phyloP scores from a whole-genome alignment of 2,797 vertebrate genomes.

The Oreortyx pictus region DNA sequence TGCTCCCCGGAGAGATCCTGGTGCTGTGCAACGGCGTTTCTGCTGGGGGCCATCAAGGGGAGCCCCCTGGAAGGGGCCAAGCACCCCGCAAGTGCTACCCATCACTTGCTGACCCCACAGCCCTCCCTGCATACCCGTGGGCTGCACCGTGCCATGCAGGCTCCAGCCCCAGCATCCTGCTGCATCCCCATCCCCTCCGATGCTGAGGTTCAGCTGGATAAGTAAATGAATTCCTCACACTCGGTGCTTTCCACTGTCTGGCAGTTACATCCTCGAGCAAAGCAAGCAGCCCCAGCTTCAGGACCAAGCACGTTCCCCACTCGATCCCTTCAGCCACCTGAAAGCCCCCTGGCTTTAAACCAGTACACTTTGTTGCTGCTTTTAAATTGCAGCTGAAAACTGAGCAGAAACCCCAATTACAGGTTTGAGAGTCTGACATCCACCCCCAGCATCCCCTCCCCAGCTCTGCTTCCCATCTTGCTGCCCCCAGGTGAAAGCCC shows the following conservation, averaged over 20 bases:
- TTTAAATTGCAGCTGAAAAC: background rate
- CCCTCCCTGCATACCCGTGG: background rate
- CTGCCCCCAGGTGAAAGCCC: background rate
- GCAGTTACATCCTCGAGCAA: fast-evolving
- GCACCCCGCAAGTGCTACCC: background rate
- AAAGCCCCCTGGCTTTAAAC: background rate
- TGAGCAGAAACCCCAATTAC: background rate
- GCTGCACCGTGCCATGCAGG: fast-evolving
- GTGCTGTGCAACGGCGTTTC: slow-evolving; percentile 4
- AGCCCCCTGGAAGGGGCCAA: fast-evolving
- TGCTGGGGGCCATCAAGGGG: background rate
- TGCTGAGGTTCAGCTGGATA: background rate
- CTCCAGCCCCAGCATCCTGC: background rate
- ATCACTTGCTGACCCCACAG: fast-evolving
- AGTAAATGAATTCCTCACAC: background rate
- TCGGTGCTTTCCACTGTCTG: background rate
- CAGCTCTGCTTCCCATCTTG: background rate
- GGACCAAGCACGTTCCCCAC: background rate
- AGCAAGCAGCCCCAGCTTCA: background rate
- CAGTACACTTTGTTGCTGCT: fast-evolving
- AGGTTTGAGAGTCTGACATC: background rate
- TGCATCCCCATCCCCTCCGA: fast-evolving
- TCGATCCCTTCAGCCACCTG: background rate
- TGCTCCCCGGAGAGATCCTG: slow-evolving; percentile 61
- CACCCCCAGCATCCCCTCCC: background rate